Conservation (phyloP, 1,140 invertebrate species). For the Gonatopus flavifemur region DNA sequence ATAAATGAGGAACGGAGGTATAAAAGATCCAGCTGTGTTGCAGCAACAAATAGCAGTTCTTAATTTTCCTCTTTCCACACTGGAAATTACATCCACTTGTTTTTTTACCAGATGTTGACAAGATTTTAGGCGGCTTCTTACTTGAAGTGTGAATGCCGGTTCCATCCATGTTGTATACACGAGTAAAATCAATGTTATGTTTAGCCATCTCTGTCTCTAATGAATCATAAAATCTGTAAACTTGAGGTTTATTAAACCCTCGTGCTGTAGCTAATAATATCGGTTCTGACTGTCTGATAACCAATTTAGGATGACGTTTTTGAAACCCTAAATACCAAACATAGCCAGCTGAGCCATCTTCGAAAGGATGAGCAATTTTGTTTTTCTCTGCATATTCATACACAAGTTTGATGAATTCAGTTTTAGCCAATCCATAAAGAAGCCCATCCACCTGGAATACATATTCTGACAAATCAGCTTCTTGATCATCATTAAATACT, state of each 20-base stretch:
- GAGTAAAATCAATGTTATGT: conserved; percentile 5
- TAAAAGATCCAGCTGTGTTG: conserved; percentile 25
- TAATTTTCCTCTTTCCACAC: conserved; percentile 33
- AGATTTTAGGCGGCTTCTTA: conserved; percentile 29
- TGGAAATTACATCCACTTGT: conserved; percentile 29
- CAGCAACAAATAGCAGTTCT: conserved; percentile 25
- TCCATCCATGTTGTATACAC: conserved; percentile 33
- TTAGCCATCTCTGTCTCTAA: conserved; percentile 4
- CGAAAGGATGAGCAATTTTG: conserved; percentile 29
- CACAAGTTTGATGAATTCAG: conserved; percentile 21
- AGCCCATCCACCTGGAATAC: conserved; percentile 12
- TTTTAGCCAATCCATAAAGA: conserved; percentile 25
- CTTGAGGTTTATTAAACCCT: conserved; percentile 38
- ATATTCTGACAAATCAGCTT: conserved; percentile 12
- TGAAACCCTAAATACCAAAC: conserved; percentile 34
- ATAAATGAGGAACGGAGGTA: conserved; percentile 37
- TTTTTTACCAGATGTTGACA: conserved; percentile 37
- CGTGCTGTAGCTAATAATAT: conserved; percentile 31
- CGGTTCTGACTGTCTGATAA: conserved; percentile 31
- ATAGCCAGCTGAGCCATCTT: conserved; percentile 32
- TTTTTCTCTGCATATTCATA: conserved; percentile 31
- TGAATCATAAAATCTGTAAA: conserved; percentile 32
- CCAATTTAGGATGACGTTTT: conserved; percentile 30
- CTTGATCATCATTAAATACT: conserved; percentile 19
- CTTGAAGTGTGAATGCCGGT: conserved; percentile 32